Base-by-base conservation (phyloP, 2,113 vertebrate genomes). In the Trochalopteron elliotii region DNA sequence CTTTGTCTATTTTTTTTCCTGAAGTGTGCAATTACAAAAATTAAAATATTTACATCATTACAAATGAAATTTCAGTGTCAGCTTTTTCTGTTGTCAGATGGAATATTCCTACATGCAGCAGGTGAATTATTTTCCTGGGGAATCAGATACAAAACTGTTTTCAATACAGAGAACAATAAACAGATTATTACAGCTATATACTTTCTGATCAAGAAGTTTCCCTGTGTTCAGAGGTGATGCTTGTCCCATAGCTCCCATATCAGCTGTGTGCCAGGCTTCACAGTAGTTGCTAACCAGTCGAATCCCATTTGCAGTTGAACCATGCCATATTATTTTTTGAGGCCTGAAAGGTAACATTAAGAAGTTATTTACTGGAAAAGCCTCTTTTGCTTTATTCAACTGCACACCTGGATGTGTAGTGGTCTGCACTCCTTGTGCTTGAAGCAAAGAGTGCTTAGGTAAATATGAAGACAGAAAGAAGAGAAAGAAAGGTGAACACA, bases 161-260 rank as follows among this genome's bases (percentile, higher is more conserved):
- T 99, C 99, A 15, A 99, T 98, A 89, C 99, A 99, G 16, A 99
- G 98, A 63, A 99, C 98, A 50, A 99, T 98, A 72, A 99, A 98
- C 87, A 97, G 97, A 87, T 98, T 99, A 72, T 98, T 98, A 47
- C 99, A 99, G 98, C 98, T 99, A 7, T 98, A 98, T 1, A 98
- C 97, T 88, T 98, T 98, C 96, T 99, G 99, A 89, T 98, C 99
- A 91, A 99, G 98, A 68, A 99, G 98, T 78, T 97, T 98, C 42
- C 99, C 99, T 0, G 97, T 98, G 89, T 96, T 97, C 96, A 99
- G 98, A 0, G 97, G 98, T 3, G 99, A 99, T 5, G 99, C 99
- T 93, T 99, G 98, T 71, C 99, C 99, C 11, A 86, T 97, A 83
- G 99, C 98, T 5, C 98, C 98, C 93, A 94, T 31, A 84, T 98